phyloP scores from a whole-genome alignment of 2,797 vertebrate genomes.

The Fistularia commersonii region DNA sequence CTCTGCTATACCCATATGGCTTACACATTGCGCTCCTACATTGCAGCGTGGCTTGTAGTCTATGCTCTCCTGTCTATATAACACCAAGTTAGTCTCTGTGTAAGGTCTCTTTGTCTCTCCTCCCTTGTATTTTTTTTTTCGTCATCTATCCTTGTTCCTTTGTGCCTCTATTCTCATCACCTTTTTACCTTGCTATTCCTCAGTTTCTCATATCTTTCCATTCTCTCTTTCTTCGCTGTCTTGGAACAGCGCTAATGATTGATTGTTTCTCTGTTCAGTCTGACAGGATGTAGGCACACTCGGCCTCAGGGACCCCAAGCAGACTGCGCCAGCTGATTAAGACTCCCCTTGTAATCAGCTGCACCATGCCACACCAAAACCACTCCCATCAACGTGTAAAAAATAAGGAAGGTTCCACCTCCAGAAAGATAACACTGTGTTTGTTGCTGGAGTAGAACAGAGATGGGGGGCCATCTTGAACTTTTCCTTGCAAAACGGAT shows the following conservation, averaged over 20 bases:
- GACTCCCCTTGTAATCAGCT: conserved; percentile 88
- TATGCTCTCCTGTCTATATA: conserved; percentile 74
- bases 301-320: conserved; percentile 84
- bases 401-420: conserved; percentile 63
- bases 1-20: conserved; percentile 60
- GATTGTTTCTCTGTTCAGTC: conserved; percentile 91
- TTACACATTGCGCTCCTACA: conserved; percentile 51
- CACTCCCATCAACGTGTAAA: conserved; percentile 67
- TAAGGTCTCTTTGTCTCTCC: conserved; percentile 40
- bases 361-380: conserved; percentile 78
- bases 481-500: conserved; percentile 45
- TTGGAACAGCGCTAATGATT: conserved; percentile 85
- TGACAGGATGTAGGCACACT: conserved; percentile 89
- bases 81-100: conserved; percentile 36
- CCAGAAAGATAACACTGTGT: conserved; percentile 69
- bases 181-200: conserved; percentile 32
- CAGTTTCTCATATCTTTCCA: conserved; percentile 55
- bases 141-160: conserved; percentile 2
- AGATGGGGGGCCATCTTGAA: conserved; percentile 46
- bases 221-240: conserved; percentile 62
- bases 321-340: conserved; percentile 90
- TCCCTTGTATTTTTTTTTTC: conserved; percentile 11
- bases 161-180: not conserved
- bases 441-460: conserved; percentile 44
- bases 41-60: conserved; percentile 78